phyloP scores from a whole-genome alignment of 2,888 invertebrate species.

The Phaedon cochleariae region DNA sequence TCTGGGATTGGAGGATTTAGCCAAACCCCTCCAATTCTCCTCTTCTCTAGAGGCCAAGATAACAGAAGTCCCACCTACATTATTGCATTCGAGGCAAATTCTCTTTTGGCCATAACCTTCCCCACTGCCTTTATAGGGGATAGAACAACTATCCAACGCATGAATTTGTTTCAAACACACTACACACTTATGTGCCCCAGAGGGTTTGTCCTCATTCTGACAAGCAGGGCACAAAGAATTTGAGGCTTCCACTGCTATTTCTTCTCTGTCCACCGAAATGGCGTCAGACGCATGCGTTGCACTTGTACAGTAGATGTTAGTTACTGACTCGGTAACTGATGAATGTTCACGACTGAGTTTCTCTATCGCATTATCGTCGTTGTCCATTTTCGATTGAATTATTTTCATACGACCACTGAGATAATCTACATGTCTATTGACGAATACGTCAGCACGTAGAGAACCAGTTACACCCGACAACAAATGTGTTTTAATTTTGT shows the following conservation, averaged over 20 bases:
- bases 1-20: not conserved
- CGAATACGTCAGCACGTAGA: not conserved
- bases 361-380: not conserved
- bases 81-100: conserved; percentile 1
- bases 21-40: conserved; percentile 1
- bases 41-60: conserved; percentile 4
- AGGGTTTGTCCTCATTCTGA: conserved; percentile 1
- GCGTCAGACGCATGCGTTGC: not conserved
- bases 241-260: not conserved
- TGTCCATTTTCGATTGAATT: not conserved
- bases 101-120: conserved; percentile 7
- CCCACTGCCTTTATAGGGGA: not conserved
- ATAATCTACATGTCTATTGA: not conserved
- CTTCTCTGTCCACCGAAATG: not conserved
- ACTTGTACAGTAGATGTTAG: not conserved
- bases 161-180: conserved; percentile 5
- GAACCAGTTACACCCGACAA: not conserved
- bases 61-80: not conserved
- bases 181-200: conserved; percentile 1
- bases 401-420: not conserved
- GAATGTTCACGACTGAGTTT: not conserved
- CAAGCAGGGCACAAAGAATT: conserved; percentile 2
- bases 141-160: not conserved
- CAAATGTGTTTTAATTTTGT: not conserved
- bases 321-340: too few species aligned